Evolutionary conservation across 53 echinoderm and acorn worm genomes (phyloP).

Genomic region (Mesocentrotus franciscanus): DNA sequence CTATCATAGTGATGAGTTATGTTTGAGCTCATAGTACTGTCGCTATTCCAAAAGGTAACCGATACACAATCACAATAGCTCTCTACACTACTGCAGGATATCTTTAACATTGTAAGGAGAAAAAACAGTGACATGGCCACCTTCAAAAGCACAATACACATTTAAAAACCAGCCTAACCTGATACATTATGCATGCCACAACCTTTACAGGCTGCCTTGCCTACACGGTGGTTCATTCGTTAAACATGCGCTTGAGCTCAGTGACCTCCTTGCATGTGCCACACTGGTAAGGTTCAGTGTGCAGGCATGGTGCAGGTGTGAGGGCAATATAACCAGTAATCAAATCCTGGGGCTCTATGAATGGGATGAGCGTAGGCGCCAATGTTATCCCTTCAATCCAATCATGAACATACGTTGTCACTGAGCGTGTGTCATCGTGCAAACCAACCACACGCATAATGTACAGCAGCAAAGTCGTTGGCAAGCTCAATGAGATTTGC

Average conservation of each 20-base stretch:
- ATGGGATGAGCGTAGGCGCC: slow-evolving; percentile 52
- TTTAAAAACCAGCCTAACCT: background rate
- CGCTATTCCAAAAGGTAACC: background rate
- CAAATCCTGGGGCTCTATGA: slow-evolving; percentile 57
- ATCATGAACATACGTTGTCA: slow-evolving; percentile 15
- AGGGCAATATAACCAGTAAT: slow-evolving; percentile 41
- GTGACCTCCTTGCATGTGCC: slow-evolving; percentile 9
- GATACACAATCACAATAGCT: background rate
- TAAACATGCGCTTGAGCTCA: background rate
- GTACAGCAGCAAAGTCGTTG: slow-evolving; percentile 8
- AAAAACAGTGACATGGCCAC: background rate
- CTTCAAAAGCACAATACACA: background rate
- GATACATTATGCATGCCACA: slow-evolving; percentile 38
- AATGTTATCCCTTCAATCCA: slow-evolving; percentile 42
- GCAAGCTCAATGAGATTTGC: background rate
- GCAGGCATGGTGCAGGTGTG: slow-evolving; percentile 23
- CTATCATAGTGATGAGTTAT: too few relatives aligned
- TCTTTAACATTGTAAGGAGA: background rate
- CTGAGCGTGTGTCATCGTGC: slow-evolving; percentile 49
- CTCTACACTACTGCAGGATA: background rate
- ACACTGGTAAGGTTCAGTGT: slow-evolving; percentile 4
- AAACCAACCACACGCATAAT: slow-evolving; percentile 10
- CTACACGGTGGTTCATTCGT: background rate
- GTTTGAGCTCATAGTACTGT: too few relatives aligned
- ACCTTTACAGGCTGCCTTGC: slow-evolving; percentile 9